Conservation (phyloP, 2,888 invertebrate species). For the Acrocera orbiculus region DNA sequence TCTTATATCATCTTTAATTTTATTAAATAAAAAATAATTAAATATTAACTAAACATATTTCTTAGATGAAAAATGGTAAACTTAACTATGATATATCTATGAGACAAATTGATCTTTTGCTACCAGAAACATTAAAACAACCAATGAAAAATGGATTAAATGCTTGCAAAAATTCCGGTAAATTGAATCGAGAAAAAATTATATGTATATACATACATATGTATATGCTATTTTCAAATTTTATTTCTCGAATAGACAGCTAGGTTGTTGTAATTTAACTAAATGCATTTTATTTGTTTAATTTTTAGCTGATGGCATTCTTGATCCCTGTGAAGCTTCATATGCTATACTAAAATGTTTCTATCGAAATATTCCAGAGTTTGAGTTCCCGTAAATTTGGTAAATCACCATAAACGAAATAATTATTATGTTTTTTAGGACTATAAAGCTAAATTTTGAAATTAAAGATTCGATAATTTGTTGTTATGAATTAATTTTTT, state of each 20-base stretch:
- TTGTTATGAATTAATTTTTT: too few species aligned
- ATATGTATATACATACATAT: too few species aligned
- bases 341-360: conserved; percentile 21
- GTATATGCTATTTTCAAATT: too few species aligned
- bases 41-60: neutral
- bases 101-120: conserved; percentile 26
- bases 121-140: conserved; percentile 24
- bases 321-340: conserved; percentile 26
- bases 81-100: conserved; percentile 22
- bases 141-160: conserved; percentile 19
- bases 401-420: too few species aligned
- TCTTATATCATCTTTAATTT: neutral
- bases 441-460: too few species aligned
- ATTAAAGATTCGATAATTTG: too few species aligned
- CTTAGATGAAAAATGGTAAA: conserved; percentile 29
- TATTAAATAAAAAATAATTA: neutral
- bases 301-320: conserved; percentile 20
- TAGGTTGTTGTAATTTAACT: too few species aligned
- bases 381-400: conserved; percentile 23
- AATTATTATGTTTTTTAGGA: too few species aligned
- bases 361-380: conserved; percentile 17
- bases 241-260: too few species aligned
- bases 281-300: neutral
- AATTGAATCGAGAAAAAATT: neutral
- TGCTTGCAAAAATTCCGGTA: conserved; percentile 20